These are phyloP conservation scores for Nymphalis c-album DNA, from an alignment of 2,888 invertebrate species.

Conservation along the genomic window DNA sequence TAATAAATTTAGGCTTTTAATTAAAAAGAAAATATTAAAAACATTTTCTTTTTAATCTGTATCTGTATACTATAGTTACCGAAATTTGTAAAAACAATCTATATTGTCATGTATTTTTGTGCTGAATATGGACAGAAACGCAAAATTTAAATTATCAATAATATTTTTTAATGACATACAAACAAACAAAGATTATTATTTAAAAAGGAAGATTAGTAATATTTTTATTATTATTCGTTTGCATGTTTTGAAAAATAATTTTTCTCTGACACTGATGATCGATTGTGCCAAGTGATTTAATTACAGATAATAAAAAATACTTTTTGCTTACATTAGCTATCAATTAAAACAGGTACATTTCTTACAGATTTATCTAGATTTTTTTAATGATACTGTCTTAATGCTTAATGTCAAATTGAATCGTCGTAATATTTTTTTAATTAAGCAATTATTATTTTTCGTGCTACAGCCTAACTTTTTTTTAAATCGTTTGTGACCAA, in stretches of 20 bases:
- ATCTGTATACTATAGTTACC: too few relatives aligned
- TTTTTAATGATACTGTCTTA: background rate
- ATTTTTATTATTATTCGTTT: constrained; percentile 20
- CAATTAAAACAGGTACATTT: background rate
- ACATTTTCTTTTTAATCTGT: too few relatives aligned
- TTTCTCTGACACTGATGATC: constrained; percentile 19
- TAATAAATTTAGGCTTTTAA: too few relatives aligned
- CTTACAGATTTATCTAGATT: background rate
- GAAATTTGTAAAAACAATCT: too few relatives aligned
- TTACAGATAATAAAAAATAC: background rate
- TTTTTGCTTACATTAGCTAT: constrained; percentile 1
- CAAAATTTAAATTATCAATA: background rate
- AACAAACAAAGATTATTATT: background rate
- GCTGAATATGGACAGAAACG: too few relatives aligned
- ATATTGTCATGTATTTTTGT: too few relatives aligned
- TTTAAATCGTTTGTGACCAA: too few relatives aligned
- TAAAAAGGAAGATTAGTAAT: constrained; percentile 1
- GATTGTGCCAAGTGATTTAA: constrained; percentile 23
- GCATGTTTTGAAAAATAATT: constrained; percentile 21
- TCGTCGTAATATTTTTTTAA: too few relatives aligned
- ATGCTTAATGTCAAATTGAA: too few relatives aligned
- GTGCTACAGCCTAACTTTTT: too few relatives aligned
- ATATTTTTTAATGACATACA: background rate
- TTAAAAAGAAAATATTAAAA: too few relatives aligned
- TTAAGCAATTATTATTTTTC: too few relatives aligned